Base-by-base conservation (phyloP, 2,888 invertebrate genomes). In the Lamellibrachia satsuma region DNA sequence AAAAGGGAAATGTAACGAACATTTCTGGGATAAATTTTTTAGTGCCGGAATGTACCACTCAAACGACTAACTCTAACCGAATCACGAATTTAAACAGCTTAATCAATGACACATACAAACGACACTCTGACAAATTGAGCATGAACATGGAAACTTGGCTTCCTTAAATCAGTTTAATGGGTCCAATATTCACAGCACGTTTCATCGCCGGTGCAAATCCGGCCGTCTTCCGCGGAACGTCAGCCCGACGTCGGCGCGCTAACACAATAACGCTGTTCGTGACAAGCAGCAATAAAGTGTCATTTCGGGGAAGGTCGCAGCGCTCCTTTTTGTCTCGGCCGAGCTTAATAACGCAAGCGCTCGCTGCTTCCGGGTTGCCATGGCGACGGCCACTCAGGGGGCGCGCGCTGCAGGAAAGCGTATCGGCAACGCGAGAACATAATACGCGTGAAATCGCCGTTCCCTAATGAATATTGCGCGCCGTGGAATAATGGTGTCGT, bases 291-390 rank as follows among this genome's bases (percentile, higher is more conserved):
- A 75, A 75, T 75, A 75, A 75, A 75, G 75, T 75, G 75, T 75
- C 75, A 75, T 75, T 75, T 75, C 75, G 15, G 75, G 15, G 22
- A 75, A 75, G 11, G 75, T 15, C 75, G 3, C 22, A 4, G 75
- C 11, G 75, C 15, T 11, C 75, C 75, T 75, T 75, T 75, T 75
- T 75, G 75, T 75, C 75, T 15, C 22, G 22, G 22, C 75, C 22
- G 15, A 15, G 75, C 75, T 75, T 75, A 75, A 75, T 75, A 75
- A 75, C 75, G 75, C 75, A 6, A 15, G 75, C 11, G 75, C 75
- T 75, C 75, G 75, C 75, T n/a, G 75, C 75, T 75, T 75, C 75
- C 75, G 75, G 75, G 75, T 75, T 75, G 75, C 75, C 75, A 75
- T 75, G 75, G 75, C 75, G 75, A 75, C 75, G 75, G 75, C 22